phyloP scores from a whole-genome alignment of 2,888 invertebrate genomes.

The Tolmerus cingulatus region DNA sequence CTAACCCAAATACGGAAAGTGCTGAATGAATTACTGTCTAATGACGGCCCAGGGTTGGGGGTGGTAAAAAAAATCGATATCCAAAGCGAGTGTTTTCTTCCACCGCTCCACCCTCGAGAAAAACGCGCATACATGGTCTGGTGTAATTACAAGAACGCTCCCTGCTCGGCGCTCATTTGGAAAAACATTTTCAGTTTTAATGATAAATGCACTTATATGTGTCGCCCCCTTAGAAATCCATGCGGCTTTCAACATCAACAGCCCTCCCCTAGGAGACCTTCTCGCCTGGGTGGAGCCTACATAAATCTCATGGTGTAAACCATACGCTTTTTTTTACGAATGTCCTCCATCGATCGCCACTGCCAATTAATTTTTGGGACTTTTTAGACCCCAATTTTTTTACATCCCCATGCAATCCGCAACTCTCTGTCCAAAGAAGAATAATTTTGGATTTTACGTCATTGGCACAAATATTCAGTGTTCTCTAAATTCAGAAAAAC shows the following conservation, averaged over 20 bases:
- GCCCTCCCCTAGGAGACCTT: not conserved
- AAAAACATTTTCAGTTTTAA: conserved; percentile 1
- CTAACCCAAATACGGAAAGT: conserved; percentile 4
- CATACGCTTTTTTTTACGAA: not conserved
- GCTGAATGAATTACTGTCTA: not conserved
- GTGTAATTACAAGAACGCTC: conserved; percentile 9
- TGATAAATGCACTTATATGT: conserved; percentile 30
- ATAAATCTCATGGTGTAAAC: not conserved
- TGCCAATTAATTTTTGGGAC: not conserved
- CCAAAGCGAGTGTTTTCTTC: not conserved
- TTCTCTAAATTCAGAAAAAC: not conserved
- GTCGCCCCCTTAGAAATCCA: conserved; percentile 8
- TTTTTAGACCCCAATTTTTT: not conserved
- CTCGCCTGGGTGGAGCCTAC: not conserved
- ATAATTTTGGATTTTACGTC: too few relatives aligned
- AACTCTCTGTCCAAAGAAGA: not conserved
- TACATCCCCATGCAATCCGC: not conserved
- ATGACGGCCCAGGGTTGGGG: not conserved
- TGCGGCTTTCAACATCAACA: not conserved
- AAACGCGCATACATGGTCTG: not conserved
- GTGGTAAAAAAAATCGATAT: not conserved
- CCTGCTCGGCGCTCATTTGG: conserved; percentile 5
- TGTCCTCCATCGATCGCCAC: not conserved
- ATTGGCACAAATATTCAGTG: not conserved
- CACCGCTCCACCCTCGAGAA: not conserved